Evolutionary conservation across 2,113 vertebrate species (phyloP), one percentile per base, ranked within the genome.

Genomic region (Lophius piscatorius): DNA sequence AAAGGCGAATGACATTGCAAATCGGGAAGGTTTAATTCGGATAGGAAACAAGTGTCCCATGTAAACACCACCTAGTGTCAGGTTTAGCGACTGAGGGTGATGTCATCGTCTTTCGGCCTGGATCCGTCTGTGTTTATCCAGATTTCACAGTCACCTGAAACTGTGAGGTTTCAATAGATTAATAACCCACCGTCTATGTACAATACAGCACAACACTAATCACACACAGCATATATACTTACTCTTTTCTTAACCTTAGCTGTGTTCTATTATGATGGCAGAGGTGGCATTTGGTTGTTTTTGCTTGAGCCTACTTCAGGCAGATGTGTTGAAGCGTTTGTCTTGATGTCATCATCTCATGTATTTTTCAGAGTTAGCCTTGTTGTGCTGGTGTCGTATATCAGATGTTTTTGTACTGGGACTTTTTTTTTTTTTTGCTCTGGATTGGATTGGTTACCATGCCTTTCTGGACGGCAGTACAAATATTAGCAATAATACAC

Each of bases 331-430:
- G 17, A 4, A 26, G 44, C 39, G 35, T 34, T 46, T 41, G 34
- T 33, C 23, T 29, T 5, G 5, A 18, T 22, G 28, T 55, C 42
- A 26, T 46, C 46, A 0, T 11, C 55, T 86, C 81, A 79, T 88
- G 63, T 23, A 79, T 86, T 79, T 86, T 84, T 86, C 72, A 84
- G 60, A 41, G 9, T 9, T 0, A 4, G 36, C 20, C 36, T 57
- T 55, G 26, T 45, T 3, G 17, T 39, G 58, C 23, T 0, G 61
- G 76, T 76, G 58, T 86, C 63, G 14, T 33, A 29, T 86, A 56
- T 61, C 83, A 45, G 67, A 49, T 61, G 42, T 36, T 39, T 36
- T 69, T 28, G 35, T 34, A 2, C 44, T 24, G 12, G 40, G 63
- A 29, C n/a, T n/a, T n/a, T n/a, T n/a, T n/a, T n/a, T n/a, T n/a